phyloP scores from a whole-genome alignment of 1,140 invertebrate species.

The Caenorhabditis inopinata region DNA sequence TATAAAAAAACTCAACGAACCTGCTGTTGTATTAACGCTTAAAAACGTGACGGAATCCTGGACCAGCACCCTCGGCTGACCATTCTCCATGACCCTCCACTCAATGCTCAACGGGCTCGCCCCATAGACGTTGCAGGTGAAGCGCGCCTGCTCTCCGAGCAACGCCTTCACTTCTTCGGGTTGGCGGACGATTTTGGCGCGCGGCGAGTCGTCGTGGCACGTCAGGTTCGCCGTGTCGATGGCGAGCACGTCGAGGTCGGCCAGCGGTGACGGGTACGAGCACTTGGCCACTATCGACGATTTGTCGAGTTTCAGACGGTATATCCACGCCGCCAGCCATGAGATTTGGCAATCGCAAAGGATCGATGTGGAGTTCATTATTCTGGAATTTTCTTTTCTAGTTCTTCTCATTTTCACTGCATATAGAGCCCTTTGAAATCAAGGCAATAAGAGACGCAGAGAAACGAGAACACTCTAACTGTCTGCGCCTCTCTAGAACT shows the following conservation, averaged over 20 bases:
- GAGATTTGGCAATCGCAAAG: conserved; percentile 38
- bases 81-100: conserved; percentile 14
- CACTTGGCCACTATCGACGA: conserved; percentile 8
- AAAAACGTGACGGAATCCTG: neutral
- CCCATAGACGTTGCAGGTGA: conserved; percentile 17
- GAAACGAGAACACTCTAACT: too few relatives aligned
- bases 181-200: conserved; percentile 34
- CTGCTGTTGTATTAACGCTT: neutral
- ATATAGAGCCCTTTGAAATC: too few relatives aligned
- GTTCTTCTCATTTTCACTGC: too few relatives aligned
- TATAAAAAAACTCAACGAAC: neutral
- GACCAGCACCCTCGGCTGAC: neutral
- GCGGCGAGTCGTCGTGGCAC: conserved; percentile 36
- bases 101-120: conserved; percentile 25
- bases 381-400: neutral
- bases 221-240: conserved; percentile 33
- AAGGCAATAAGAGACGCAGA: too few relatives aligned
- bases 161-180: conserved; percentile 5
- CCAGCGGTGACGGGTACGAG: conserved; percentile 32
- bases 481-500: too few relatives aligned
- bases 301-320: neutral
- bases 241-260: neutral
- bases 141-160: neutral
- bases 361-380: neutral
- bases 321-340: conserved; percentile 36